Base-by-base conservation (phyloP, 2,888 invertebrate genomes). In the Acanthosepion pharaonis region DNA sequence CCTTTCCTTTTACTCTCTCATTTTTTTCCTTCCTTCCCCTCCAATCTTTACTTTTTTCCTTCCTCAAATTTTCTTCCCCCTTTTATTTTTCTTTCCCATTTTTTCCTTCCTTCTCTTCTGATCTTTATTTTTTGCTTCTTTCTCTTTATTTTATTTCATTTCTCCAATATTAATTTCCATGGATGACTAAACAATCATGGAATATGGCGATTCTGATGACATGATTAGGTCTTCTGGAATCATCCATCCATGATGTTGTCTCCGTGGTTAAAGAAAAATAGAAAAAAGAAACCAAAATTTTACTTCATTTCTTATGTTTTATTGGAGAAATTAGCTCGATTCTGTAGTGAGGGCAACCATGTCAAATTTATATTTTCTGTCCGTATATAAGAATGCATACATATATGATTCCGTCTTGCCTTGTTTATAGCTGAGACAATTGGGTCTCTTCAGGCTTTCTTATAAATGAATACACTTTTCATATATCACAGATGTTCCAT, bases 131-230 rank as follows among this genome's bases (percentile, higher is more conserved):
- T 59, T 59, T n/a, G 0, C 8, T 1, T 11, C n/a, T 28, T 28
- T 78, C 8, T 28, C 1, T 64, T 78, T n/a, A 1, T 28, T n/a
- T 78, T 78, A 28, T 78, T 78, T n/a, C 28, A 11, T 78, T 78
- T 11, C 78, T n/a, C 78, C 78, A n/a, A 78, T 78, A 78, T 78
- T 78, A 78, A 78, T 78, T n/a, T 78, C 78, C 78, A 78, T 15
- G 9, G 78, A 78, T 78, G 78, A 78, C 28, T 78, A n/a, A 8
- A 11, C 78, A 78, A 78, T 78, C 78, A 78, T 78, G 28, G 78
- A 78, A 78, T 78, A 78, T 78, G 28, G 78, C 78, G 78, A n/a
- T 78, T 78, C n/a, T 78, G 78, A 78, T 78, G 78, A 78, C n/a
- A 78, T 78, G 28, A 78, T 78, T 78, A 78, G 78, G 78, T 78